Conservation (phyloP, 2,113 vertebrate genomes). For the Anthoscopus minutus region DNA sequence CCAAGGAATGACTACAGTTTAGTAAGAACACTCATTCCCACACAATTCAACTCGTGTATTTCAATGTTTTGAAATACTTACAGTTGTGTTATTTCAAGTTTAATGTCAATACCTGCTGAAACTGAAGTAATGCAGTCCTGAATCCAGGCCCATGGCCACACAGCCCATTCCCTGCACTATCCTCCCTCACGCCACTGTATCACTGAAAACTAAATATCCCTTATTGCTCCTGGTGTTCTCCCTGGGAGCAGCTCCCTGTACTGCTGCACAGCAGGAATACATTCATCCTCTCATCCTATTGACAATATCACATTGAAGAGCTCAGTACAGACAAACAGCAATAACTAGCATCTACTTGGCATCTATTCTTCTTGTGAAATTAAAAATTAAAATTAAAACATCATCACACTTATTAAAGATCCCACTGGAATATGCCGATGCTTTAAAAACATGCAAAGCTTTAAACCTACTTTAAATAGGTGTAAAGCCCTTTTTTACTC, state of each 20-base stretch:
- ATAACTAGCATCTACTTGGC: slow-evolving; percentile 22
- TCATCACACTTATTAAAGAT: slow-evolving; percentile 42
- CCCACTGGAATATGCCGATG: slow-evolving; percentile 19
- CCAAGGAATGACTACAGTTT: not conserved
- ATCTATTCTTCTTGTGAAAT: slow-evolving; percentile 38
- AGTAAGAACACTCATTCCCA: not conserved
- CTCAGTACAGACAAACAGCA: not conserved
- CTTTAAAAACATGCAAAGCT: slow-evolving; percentile 24
- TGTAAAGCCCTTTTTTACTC: not conserved
- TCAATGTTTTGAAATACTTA: not conserved
- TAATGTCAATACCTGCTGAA: not conserved
- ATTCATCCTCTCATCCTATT: not conserved
- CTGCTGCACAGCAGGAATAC: not conserved
- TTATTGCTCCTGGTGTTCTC: not conserved
- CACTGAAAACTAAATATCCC: not conserved
- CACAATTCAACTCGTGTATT: not conserved
- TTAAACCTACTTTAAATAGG: not conserved
- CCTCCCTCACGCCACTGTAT: not conserved
- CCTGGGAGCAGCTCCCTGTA: not conserved
- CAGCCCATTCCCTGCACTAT: not conserved
- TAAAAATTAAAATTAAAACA: slow-evolving; percentile 65
- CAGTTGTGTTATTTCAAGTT: not conserved
- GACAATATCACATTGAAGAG: not conserved
- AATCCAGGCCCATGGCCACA: not conserved
- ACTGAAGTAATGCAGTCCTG: not conserved